Evolutionary conservation across 2,113 vertebrate species (phyloP), one percentile per base, ranked within the genome.

Genomic region (Carassius gibelio): DNA sequence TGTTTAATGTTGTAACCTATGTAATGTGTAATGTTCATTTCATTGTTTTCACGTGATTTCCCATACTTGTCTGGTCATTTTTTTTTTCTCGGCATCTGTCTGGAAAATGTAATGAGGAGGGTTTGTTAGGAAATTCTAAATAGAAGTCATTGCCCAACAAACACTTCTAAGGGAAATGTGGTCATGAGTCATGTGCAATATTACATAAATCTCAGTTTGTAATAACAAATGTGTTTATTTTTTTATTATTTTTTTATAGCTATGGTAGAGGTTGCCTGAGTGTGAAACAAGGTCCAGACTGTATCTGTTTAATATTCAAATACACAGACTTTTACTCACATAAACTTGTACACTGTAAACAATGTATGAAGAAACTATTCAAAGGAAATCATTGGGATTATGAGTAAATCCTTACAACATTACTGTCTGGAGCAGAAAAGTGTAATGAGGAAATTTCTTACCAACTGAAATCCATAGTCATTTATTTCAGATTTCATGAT

Each of bases 331-430:
- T 71, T 38, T n/a, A 62, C 61, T n/a, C 78, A 45, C 14, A 68
- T 2, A 66, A 81, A 52, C 61, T 45, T 78, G 17, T 3, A 59
- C 55, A 78, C 48, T 78, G 23, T 68, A 55, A 23, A 45, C 38
- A 75, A 42, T 72, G 48, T n/a, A 48, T 78, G 19, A 21, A 71
- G 21, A 79, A 85, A 71, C 52, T 23, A 38, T 48, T 30, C 8
- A 10, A 61, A 17, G 66, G 66, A n/a, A 64, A 36, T 48, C 57
- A 86, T 14, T 52, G 55, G 14, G 59, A 82, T 82, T 82, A 66
- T 38, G 59, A 75, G 71, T 36, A 82, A 86, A 75, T 76, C 71
- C 42, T 55, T 66, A n/a, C n/a, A n/a, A n/a, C n/a, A n/a, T n/a
- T n/a, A 26, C 14, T 82, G 57, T 23, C 30, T 76, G 48, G 26